Conservation (phyloP, 2,888 invertebrate genomes). For the Gari tellinella region DNA sequence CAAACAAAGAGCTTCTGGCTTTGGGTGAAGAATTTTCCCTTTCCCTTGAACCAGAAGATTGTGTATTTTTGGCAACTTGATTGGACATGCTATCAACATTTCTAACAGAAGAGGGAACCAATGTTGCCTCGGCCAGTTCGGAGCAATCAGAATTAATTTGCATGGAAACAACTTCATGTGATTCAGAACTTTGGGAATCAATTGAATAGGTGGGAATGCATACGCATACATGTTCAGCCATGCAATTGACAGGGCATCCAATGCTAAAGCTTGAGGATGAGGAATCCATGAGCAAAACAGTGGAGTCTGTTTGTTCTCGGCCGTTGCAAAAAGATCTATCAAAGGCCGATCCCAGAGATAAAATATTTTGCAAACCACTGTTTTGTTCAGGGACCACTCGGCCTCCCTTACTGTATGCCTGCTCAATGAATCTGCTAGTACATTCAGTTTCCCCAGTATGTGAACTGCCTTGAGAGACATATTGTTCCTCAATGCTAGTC, state of each 20-base stretch:
- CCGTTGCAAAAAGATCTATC: slow-evolving; percentile 37
- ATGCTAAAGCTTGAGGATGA: slow-evolving; percentile 29
- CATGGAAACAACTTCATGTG: slow-evolving; percentile 10
- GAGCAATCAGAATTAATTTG: slow-evolving; percentile 21
- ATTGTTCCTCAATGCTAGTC: slow-evolving; percentile 11
- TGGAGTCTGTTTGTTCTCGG: slow-evolving; percentile 28
- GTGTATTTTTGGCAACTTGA: slow-evolving; percentile 8
- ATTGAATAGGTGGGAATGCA: slow-evolving; percentile 30
- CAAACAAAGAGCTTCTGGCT: slow-evolving; percentile 20
- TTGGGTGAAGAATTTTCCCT: slow-evolving; percentile 16
- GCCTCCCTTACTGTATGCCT: slow-evolving; percentile 17
- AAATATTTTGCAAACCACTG: slow-evolving; percentile 19
- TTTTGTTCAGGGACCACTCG: slow-evolving; percentile 40
- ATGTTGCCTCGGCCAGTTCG: slow-evolving; percentile 26
- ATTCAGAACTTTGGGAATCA: slow-evolving; percentile 20
- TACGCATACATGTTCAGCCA: slow-evolving; percentile 38
- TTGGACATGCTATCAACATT: slow-evolving; percentile 23
- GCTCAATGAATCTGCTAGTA: slow-evolving; percentile 36
- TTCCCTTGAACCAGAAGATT: slow-evolving; percentile 29
- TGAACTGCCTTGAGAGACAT: slow-evolving; percentile 38
- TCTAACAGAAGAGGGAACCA: slow-evolving; percentile 24
- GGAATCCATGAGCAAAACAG: slow-evolving; percentile 41
- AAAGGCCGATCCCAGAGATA: slow-evolving; percentile 21
- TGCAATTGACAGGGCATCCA: slow-evolving; percentile 42
- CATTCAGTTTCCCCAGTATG: slow-evolving; percentile 25